These are phyloP conservation scores for Anthopleura sola DNA, from an alignment of 64 coral and sea anemone species.

Conservation along the genomic window DNA sequence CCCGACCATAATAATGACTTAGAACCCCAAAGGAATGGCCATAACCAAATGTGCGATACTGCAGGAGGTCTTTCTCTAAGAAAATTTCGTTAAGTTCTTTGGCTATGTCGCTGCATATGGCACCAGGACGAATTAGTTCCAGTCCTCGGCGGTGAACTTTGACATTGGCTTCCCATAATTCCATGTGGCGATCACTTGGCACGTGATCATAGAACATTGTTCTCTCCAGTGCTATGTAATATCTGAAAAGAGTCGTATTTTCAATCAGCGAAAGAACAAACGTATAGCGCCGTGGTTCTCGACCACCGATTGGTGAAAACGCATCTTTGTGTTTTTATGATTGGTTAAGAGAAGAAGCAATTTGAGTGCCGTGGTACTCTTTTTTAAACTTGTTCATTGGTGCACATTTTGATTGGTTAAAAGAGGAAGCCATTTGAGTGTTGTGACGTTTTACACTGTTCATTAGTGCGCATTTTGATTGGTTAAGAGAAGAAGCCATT, in stretches of 20 bases:
- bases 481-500: not conserved
- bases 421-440: not conserved
- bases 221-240: conserved; percentile 81
- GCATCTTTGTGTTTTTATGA: not conserved
- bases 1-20: conserved; percentile 87
- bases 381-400: no score
- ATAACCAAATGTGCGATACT: conserved; percentile 87
- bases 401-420: not conserved
- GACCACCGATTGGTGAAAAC: no score
- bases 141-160: conserved; percentile 76
- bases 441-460: not conserved
- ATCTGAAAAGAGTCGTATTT: conserved; percentile 13
- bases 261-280: not conserved
- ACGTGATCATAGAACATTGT: conserved; percentile 91
- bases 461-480: not conserved
- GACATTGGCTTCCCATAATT: conserved; percentile 87
- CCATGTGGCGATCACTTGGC: conserved; percentile 79
- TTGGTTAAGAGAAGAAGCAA: not conserved
- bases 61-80: conserved; percentile 61
- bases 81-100: conserved; percentile 83
- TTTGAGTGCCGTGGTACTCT: not conserved
- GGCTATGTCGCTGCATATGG: conserved; percentile 75
- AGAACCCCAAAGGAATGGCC: conserved; percentile 93
- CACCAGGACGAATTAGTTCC: conserved; percentile 80
- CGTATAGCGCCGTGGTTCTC: no score